phyloP scores from a whole-genome alignment of 2,113 vertebrate genomes.

The Cisticola juncidis region DNA sequence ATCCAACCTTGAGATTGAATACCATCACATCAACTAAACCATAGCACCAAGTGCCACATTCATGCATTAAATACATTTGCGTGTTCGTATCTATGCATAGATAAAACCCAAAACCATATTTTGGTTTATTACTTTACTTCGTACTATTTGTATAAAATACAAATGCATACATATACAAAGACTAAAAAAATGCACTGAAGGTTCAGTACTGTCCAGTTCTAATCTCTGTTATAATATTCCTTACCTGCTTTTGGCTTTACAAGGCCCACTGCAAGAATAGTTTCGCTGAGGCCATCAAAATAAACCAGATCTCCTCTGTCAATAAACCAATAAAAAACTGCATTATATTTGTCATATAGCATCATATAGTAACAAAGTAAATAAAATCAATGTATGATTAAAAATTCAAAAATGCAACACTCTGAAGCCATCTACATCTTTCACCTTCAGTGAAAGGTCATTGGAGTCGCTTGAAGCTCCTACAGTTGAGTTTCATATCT shows the following conservation, averaged over 20 bases:
- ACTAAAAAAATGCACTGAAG: no score
- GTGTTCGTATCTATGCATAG: accelerated
- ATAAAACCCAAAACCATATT: background rate
- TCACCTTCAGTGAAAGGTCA: background rate
- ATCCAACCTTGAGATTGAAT: background rate
- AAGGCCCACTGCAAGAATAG: constrained; percentile 94
- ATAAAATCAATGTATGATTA: background rate
- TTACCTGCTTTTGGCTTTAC: constrained; percentile 94
- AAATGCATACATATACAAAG: background rate
- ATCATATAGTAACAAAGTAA: background rate
- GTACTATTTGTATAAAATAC: background rate
- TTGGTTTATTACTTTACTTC: background rate
- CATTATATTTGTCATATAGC: background rate
- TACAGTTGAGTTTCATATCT: background rate
- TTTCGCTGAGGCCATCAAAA: constrained; percentile 98
- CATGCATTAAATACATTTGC: background rate
- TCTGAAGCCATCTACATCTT: background rate
- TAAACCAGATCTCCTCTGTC: constrained; percentile 92
- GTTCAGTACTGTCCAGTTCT: background rate
- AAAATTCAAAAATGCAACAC: background rate
- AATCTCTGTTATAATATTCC: background rate
- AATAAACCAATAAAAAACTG: background rate
- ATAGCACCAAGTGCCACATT: background rate
- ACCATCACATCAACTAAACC: background rate
- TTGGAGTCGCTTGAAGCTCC: background rate